Percentiles rank a stretch among this genome's conserved stretches.
These are phyloP conservation scores for Bergia sp. DNA, from an alignment of 92 coral and sea anemone genomes.

Conservation along the genomic window DNA sequence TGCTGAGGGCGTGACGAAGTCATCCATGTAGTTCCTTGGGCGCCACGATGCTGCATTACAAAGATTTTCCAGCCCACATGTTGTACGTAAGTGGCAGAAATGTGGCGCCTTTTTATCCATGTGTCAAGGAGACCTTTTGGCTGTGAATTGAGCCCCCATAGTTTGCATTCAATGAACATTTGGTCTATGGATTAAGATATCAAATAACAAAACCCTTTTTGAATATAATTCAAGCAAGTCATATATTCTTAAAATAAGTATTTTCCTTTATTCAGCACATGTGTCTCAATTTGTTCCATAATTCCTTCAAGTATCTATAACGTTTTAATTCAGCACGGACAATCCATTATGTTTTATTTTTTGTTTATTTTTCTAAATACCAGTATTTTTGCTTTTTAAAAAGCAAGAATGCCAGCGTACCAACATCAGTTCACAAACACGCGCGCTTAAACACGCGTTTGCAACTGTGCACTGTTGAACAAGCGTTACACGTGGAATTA, in stretches of 20 bases:
- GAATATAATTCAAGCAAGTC: neutral
- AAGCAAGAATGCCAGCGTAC: too few species aligned
- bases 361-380: too few species aligned
- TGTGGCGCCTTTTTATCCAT: conserved; percentile 20
- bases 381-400: too few species aligned
- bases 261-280: too few species aligned
- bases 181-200: neutral
- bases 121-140: conserved; percentile 1
- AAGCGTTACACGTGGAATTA: too few species aligned
- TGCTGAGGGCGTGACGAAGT: neutral
- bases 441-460: too few species aligned
- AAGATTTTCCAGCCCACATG: conserved; percentile 10
- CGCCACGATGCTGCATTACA: conserved; percentile 27
- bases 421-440: too few species aligned
- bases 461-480: too few species aligned
- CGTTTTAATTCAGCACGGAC: too few species aligned
- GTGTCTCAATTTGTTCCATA: too few species aligned
- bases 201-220: neutral
- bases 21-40: neutral
- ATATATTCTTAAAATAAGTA: neutral
- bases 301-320: too few species aligned
- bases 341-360: too few species aligned
- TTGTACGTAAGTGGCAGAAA: neutral
- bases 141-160: neutral
- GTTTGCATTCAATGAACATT: neutral